Conservation (phyloP, 92 coral and sea anemone genomes). For the Chrysogorgia sp. region DNA sequence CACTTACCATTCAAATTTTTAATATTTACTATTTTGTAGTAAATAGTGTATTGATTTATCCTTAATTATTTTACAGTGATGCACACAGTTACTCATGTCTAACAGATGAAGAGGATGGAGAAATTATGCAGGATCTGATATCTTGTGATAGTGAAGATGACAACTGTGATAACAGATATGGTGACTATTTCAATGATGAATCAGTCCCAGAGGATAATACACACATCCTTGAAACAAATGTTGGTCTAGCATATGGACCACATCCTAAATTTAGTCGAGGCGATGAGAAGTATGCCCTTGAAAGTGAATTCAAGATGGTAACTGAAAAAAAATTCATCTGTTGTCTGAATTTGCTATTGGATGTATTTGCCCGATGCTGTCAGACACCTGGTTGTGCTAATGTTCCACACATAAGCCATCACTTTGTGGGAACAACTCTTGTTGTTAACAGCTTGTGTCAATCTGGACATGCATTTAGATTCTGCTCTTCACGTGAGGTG, state of each 20-base stretch:
- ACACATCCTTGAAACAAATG: background rate
- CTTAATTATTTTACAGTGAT: background rate
- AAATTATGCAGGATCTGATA: background rate
- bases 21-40: background rate
- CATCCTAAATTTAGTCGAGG: constrained; percentile 49
- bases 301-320: constrained; percentile 31
- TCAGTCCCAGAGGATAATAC: background rate
- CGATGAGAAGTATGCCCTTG: constrained; percentile 26
- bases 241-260: background rate
- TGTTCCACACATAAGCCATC: constrained; percentile 37
- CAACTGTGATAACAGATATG: background rate
- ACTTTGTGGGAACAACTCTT: constrained; percentile 54
- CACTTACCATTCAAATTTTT: background rate
- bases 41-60: background rate
- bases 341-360: constrained; percentile 22
- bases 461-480: too few relatives aligned
- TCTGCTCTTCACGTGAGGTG: too few relatives aligned
- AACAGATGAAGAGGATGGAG: background rate
- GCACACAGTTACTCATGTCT: too few relatives aligned
- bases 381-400: constrained; percentile 38
- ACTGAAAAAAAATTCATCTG: constrained; percentile 17
- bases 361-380: constrained; percentile 40
- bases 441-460: constrained; percentile 46
- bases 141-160: background rate
- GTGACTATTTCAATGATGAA: background rate